These are phyloP conservation scores for Dendrocincla tyrannina DNA, from an alignment of 2,797 vertebrate genomes.

Conservation along the genomic window DNA sequence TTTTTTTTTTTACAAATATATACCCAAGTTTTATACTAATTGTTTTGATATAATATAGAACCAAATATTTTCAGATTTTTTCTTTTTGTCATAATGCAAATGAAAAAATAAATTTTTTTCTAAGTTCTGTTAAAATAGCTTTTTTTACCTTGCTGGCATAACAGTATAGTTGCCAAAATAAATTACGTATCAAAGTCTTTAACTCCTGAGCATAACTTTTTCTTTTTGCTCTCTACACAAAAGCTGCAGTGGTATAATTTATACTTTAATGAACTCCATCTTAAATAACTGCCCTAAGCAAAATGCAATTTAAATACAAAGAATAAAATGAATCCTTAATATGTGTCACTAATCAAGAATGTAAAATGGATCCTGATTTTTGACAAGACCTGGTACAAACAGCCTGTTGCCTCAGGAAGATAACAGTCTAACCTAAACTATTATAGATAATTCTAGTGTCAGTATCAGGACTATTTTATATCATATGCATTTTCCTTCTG, in stretches of 20 bases:
- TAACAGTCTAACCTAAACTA: slow-evolving; percentile 13
- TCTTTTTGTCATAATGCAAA: background rate
- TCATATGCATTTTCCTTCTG: background rate
- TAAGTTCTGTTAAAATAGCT: background rate
- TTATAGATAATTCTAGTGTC: background rate
- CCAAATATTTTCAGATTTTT: background rate
- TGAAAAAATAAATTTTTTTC: background rate
- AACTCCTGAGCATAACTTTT: background rate
- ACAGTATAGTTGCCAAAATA: slow-evolving; percentile 16
- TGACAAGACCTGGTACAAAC: slow-evolving; percentile 34
- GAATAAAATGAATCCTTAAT: slow-evolving; percentile 53
- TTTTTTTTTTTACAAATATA: background rate
- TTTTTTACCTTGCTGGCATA: background rate
- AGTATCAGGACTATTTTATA: background rate
- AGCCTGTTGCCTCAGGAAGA: slow-evolving; percentile 38
- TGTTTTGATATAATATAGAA: background rate
- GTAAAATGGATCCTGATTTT: slow-evolving; percentile 43
- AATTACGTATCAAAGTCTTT: background rate
- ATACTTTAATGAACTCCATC: slow-evolving; percentile 52
- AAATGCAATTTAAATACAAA: slow-evolving; percentile 56
- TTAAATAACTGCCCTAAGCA: slow-evolving; percentile 42
- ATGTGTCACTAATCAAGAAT: slow-evolving; percentile 52
- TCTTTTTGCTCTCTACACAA: background rate
- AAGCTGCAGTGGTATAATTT: slow-evolving; percentile 32
- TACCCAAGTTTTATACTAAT: accelerated